phyloP scores from a whole-genome alignment of 2,113 vertebrate species.

The Sorex araneus region DNA sequence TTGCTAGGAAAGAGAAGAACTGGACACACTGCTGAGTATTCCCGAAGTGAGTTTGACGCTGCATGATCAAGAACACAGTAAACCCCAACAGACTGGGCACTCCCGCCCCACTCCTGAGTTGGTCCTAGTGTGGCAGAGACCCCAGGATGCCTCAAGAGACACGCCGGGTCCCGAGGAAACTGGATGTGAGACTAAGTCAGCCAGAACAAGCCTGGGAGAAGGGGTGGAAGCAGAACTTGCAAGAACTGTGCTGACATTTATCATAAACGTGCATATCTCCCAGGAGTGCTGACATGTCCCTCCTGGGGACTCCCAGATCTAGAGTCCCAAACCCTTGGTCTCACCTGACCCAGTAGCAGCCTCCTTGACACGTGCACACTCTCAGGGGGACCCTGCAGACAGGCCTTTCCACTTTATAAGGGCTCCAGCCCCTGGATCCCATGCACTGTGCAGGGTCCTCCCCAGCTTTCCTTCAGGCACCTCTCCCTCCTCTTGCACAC shows the following conservation, averaged over 20 bases:
- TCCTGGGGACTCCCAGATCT: no score
- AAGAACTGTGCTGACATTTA: no score
- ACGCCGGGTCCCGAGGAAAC: neutral
- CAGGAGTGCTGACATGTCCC: neutral
- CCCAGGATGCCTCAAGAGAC: neutral
- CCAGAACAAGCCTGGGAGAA: neutral
- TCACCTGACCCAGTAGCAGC: neutral
- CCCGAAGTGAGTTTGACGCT: neutral
- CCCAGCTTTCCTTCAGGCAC: neutral
- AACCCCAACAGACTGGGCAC: no score
- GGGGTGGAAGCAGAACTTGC: accelerated
- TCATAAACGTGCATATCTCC: no score
- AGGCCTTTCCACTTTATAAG: no score
- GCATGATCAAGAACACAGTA: neutral
- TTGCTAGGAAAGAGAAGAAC: constrained; percentile 13
- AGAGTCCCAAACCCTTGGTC: no score
- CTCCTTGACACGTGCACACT: neutral
- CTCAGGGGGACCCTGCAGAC: no score
- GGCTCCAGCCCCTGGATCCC: neutral
- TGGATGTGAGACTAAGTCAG: neutral
- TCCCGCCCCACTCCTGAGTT: accelerated
- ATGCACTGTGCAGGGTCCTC: neutral
- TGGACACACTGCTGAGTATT: neutral
- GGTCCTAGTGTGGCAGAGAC: accelerated
- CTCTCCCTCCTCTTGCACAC: neutral